Base-by-base conservation (phyloP, 1,140 invertebrate genomes). In the Oncopeltus fasciatus region DNA sequence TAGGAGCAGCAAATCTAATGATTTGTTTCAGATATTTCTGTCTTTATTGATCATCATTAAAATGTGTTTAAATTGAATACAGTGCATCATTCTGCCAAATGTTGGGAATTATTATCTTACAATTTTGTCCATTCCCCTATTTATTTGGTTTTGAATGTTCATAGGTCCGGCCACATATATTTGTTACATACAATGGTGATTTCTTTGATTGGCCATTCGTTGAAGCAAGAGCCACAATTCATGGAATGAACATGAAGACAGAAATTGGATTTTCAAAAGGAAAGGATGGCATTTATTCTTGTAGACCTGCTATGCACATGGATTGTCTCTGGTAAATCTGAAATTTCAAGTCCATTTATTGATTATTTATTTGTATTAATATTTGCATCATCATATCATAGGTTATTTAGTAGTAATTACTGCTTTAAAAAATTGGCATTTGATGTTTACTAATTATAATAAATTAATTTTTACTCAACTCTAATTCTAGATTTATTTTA, bases 171-270 rank as follows among this genome's bases (percentile, higher is more conserved):
- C 96, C 96, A 0, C 92, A 97, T 71, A 91, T 99, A 68, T 92
- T 99, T 77, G 94, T 96, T 0, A 97, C 95, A 5, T 99, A 99
- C 73, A 98, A 99, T 70, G 96, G 96, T 62, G 96, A 99, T 71
- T 95, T 92, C 75, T 99, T 99, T 74, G 96, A 99, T 76, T 99
- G 95, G 95, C 91, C 94, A 0, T 99, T 98, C 76, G 86, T 99
- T 9, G 95, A 99, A 77, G 85, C 92, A 0, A 80, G 96, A 62
- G 95, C 96, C 1, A 85, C 85, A 0, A 76, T 87, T 46, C 84
- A 98, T 70, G 84, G 88, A 3, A 76, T 99, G 51, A 85, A 92
- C 70, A 96, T 99, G 93, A 86, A 84, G 64, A 81, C 87, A 67
- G 87, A 94, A 74, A 95, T 98, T 69, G 96, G 96, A 0, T 99